Conservation (phyloP, 2,797 vertebrate genomes). For the Parotocinclus haroldoi region DNA sequence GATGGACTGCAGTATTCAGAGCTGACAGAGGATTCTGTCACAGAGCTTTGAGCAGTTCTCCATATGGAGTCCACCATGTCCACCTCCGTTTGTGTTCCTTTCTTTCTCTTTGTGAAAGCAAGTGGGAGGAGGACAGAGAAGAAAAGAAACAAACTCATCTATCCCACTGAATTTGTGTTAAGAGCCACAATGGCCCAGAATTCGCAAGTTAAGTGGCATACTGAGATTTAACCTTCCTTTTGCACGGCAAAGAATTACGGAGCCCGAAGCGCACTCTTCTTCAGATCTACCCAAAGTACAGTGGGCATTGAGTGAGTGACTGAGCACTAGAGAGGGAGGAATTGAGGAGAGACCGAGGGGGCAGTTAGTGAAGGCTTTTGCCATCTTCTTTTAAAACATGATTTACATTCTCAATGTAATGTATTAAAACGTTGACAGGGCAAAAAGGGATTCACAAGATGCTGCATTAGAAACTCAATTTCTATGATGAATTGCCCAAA, state of each 20-base stretch:
- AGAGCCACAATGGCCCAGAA: slow-evolving; percentile 49
- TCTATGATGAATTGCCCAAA: slow-evolving; percentile 99
- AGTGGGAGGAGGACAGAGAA: slow-evolving; percentile 25
- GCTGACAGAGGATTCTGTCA: slow-evolving; percentile 8
- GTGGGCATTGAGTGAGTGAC: slow-evolving; percentile 41
- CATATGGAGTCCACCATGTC: slow-evolving; percentile 20
- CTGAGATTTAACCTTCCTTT: slow-evolving; percentile 52
- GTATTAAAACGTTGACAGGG: slow-evolving; percentile 99
- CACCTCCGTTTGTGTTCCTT: slow-evolving; percentile 24
- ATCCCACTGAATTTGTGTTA: slow-evolving; percentile 50
- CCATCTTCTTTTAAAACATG: slow-evolving; percentile 80
- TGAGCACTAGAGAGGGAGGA: slow-evolving; percentile 23
- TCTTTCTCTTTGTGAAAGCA: slow-evolving; percentile 21
- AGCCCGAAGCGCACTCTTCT: slow-evolving; percentile 66
- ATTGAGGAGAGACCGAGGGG: slow-evolving; percentile 35
- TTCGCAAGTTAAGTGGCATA: slow-evolving; percentile 52
- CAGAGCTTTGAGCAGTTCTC: neutral
- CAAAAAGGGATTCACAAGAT: slow-evolving; percentile 99
- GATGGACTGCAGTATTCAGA: slow-evolving; percentile 12
- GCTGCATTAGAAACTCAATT: slow-evolving; percentile 99
- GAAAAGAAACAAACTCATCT: slow-evolving; percentile 52
- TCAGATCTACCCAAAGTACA: slow-evolving; percentile 69
- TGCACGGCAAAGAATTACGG: slow-evolving; percentile 66
- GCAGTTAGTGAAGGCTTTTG: slow-evolving; percentile 74
- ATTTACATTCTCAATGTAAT: slow-evolving; percentile 99